Conservation (phyloP, 1,140 invertebrate species). For the Macrobrachium rosenbergii region DNA sequence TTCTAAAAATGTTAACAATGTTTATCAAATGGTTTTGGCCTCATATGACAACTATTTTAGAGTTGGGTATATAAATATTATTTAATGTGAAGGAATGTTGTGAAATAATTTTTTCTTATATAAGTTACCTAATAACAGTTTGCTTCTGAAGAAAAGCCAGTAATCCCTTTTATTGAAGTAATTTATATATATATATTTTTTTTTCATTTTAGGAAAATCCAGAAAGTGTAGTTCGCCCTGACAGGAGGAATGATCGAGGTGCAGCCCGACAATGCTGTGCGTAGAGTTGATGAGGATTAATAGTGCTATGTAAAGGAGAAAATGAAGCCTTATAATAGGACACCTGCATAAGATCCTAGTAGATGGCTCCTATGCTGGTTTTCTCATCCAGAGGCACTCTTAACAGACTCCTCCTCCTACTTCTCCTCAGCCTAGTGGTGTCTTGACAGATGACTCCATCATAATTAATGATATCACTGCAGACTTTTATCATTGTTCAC, state of each 20-base stretch:
- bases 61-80: too few species aligned
- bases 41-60: too few species aligned
- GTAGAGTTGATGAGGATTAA: slow-evolving; percentile 30
- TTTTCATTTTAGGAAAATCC: slow-evolving; percentile 39
- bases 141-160: too few species aligned
- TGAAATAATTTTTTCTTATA: too few species aligned
- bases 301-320: slow-evolving; percentile 10
- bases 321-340: neutral
- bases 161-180: neutral
- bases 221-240: slow-evolving; percentile 51
- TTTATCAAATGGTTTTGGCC: too few species aligned
- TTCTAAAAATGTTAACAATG: too few species aligned
- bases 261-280: slow-evolving; percentile 56
- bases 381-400: slow-evolving; percentile 4
- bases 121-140: too few species aligned
- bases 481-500: slow-evolving; percentile 23
- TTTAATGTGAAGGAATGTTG: too few species aligned
- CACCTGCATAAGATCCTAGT: slow-evolving; percentile 9
- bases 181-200: too few species aligned
- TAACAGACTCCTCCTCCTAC: slow-evolving; percentile 23
- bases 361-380: slow-evolving; percentile 38
- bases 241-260: slow-evolving; percentile 44
- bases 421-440: neutral
- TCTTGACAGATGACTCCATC: neutral
- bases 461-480: slow-evolving; percentile 30